Evolutionary conservation across 2,797 vertebrate genomes (phyloP), one percentile per base, ranked within the genome.

Genomic region (Vireo griseus): DNA sequence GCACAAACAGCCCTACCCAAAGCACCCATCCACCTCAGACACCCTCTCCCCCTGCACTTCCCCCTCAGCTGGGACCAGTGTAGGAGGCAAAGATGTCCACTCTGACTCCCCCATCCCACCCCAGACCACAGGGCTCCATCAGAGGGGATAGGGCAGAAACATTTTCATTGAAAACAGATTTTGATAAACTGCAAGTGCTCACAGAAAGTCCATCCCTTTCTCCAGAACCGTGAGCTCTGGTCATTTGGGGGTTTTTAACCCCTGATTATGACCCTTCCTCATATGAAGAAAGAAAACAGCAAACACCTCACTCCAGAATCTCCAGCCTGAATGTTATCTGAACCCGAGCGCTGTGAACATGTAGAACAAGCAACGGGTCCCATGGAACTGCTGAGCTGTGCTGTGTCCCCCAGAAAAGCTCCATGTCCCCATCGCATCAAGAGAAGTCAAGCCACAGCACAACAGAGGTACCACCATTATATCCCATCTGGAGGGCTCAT

Each of bases 371-470:
- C 9, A 9, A 16, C 0, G 4, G 24, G 20, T 65, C 47, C 65
- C 44, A 3, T 3, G 5, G 33, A 14, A 63, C 18, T 4, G 5
- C 39, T 55, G 66, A 54, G 25, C 29, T 1, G 0, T 13, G 22
- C 35, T 0, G 0, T 19, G 58, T 24, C 26, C 51, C 50, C 26
- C 19, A 58, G 26, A 40, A 74, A 5, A 9, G 2, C 63, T n/a
- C 69, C 42, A 9, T 0, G 10, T 28, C 5, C 37, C 35, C 24
- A 19, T 4, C 11, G 39, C 44, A 52, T 16, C 0, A 0, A 73
- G 28, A 16, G 18, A 55, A 37, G 24, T 47, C 12, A 6, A 35
- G 9, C 12, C 66, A 57, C 69, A 54, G 48, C 0, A 0, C 37
- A 54, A 44, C 0, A 4, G 31, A 92, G 33, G 2, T 71, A 37